Percentiles rank a stretch among this genome's conserved stretches.
phyloP scores from a whole-genome alignment of 2,797 vertebrate species.

The Fistularia commersonii region DNA sequence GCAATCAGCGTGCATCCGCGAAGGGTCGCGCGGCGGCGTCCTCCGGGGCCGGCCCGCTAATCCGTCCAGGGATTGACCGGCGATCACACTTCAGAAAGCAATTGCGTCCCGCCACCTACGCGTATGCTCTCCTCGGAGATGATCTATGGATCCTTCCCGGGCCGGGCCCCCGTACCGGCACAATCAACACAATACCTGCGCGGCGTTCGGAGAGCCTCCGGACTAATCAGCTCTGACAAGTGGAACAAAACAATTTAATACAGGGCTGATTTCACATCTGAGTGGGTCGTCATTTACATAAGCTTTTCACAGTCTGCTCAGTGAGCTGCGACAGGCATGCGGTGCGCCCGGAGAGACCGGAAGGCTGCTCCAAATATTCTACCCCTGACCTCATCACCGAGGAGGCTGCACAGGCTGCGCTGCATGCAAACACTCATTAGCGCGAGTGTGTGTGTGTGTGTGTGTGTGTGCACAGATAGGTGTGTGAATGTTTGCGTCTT shows the following conservation, averaged over 20 bases:
- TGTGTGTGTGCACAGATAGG: not conserved
- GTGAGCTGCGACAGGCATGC: conserved; percentile 71
- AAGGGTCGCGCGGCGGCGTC: conserved; percentile 55
- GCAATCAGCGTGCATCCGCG: conserved; percentile 51
- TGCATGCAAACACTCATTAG: conserved; percentile 58
- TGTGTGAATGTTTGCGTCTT: conserved; percentile 37
- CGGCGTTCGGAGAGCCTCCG: conserved; percentile 60
- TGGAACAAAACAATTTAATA: conserved; percentile 80
- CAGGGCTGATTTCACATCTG: conserved; percentile 76
- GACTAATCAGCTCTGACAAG: conserved; percentile 77
- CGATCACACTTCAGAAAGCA: conserved; percentile 66
- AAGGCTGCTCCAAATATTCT: conserved; percentile 63
- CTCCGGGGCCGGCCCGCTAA: conserved; percentile 48
- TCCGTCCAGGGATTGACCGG: conserved; percentile 55
- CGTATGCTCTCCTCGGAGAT: conserved; percentile 53
- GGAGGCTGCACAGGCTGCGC: conserved; percentile 43
- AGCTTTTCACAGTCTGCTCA: conserved; percentile 74
- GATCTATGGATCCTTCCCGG: conserved; percentile 40
- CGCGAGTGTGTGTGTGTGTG: conserved; percentile 48
- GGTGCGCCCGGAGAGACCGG: conserved; percentile 64
- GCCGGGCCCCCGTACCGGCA: conserved; percentile 36
- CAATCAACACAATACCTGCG: conserved; percentile 73
- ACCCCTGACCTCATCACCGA: conserved; percentile 69
- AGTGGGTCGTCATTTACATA: conserved; percentile 74
- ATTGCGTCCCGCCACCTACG: conserved; percentile 63